Evolutionary conservation across 2,797 vertebrate species (phyloP).

Genomic region (Babyrousa celebensis): DNA sequence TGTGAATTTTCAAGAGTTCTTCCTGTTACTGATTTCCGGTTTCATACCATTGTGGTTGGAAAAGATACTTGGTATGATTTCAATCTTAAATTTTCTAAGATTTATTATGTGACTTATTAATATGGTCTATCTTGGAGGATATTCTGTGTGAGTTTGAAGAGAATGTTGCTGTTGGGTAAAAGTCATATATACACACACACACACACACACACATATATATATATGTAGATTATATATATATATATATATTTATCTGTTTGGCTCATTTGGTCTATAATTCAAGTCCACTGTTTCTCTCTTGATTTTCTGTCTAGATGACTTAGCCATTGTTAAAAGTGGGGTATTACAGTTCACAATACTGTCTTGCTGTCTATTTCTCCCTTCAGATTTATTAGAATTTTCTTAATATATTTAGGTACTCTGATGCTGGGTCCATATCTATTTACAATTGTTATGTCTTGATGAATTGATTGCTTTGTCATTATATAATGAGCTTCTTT

Average conservation of each 20-base stretch:
- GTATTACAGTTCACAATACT: neutral
- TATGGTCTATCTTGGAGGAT: neutral
- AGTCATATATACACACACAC: neutral
- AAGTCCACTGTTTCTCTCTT: neutral
- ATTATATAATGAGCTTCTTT: neutral
- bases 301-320: neutral
- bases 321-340: neutral
- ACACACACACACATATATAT: too few relatives aligned
- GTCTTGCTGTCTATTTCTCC: neutral
- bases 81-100: neutral
- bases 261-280: neutral
- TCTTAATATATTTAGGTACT: neutral
- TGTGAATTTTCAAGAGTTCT: neutral
- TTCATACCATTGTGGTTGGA: neutral
- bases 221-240: too few relatives aligned
- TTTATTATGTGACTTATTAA: neutral
- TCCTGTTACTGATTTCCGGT: neutral
- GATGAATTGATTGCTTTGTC: neutral
- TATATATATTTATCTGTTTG: neutral
- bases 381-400: neutral
- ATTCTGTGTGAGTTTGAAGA: neutral
- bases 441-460: neutral
- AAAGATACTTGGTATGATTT: neutral
- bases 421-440: neutral
- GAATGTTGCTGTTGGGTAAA: neutral